phyloP scores from a whole-genome alignment of 2,888 invertebrate genomes.

The Xestobium rufovillosum region DNA sequence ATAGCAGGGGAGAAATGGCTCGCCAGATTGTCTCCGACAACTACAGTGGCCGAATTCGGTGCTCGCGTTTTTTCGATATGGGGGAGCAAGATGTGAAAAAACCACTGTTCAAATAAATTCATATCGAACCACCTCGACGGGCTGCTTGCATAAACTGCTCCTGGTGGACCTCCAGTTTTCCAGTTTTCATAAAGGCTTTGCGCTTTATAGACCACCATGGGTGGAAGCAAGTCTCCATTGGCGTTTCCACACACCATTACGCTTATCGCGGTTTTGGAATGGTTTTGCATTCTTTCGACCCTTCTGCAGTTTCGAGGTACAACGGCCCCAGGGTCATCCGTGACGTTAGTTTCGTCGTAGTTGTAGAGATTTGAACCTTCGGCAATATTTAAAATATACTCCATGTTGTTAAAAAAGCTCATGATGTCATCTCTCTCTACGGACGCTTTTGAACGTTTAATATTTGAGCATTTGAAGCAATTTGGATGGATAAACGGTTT shows the following conservation, averaged over 20 bases:
- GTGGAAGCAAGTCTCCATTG: too few relatives aligned
- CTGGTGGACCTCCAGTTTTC: too few relatives aligned
- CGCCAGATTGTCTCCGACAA: background rate
- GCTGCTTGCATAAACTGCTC: background rate
- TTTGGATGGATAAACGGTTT: background rate
- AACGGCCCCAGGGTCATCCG: slow-evolving; percentile 1
- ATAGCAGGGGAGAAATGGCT: slow-evolving; percentile 3
- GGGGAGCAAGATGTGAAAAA: too few relatives aligned
- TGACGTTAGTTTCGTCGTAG: slow-evolving; percentile 2
- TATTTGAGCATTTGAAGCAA: background rate
- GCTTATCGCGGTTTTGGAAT: too few relatives aligned
- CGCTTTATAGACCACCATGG: too few relatives aligned
- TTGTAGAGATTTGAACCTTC: slow-evolving; percentile 1
- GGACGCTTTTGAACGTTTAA: background rate
- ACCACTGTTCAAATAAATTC: too few relatives aligned
- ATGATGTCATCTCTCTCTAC: slow-evolving; percentile 1
- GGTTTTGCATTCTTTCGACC: background rate
- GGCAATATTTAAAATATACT: background rate
- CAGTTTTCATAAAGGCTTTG: too few relatives aligned
- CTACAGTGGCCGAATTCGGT: too few relatives aligned
- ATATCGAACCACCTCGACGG: too few relatives aligned
- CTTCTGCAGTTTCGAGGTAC: background rate
- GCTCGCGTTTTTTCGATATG: too few relatives aligned
- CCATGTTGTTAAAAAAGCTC: slow-evolving; percentile 1
- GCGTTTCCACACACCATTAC: too few relatives aligned